Evolutionary conservation across 2,797 vertebrate genomes (phyloP), one percentile per base, ranked within the genome.

Genomic region (Stomatorhinus walkeri): DNA sequence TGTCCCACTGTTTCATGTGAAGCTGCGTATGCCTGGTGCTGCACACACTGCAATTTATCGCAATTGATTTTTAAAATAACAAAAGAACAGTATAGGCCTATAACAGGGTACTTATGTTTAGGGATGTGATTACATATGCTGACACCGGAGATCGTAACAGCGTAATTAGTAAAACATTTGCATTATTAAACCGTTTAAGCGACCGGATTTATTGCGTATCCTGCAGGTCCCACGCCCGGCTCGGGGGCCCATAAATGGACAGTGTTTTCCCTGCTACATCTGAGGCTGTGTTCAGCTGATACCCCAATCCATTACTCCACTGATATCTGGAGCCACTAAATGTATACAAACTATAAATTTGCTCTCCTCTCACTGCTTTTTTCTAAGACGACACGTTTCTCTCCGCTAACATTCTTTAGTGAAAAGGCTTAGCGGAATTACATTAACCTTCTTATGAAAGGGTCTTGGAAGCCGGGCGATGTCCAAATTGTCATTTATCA

Each of bases 331-430:
- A 98, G 97, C 97, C 96, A 95, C 95, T 89, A 91, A 96, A 96
- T 94, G 94, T 97, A 98, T 89, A 99, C 97, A 98, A 95, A 95
- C 95, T 93, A 95, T 98, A 97, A 98, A 98, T 97, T 92, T 94
- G 87, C 89, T 89, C 91, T 93, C 93, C 90, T 91, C 85, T 88
- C 91, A 87, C 91, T 79, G 92, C 93, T 93, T 92, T 90, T 90
- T 93, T 92, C 94, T 85, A 90, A 90, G 91, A 92, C 88, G 91
- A 91, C 92, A 92, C 91, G 94, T 93, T 85, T 92, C 90, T 89
- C 92, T 92, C 92, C 54, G 89, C 94, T 92, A 90, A 89, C 93
- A 92, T 94, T 93, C 94, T 94, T 93, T 91, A 91, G 90, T 93
- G 92, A 93, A 93, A 91, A 87, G 89, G 87, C 91, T 93, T 91